Conservation (phyloP, 2,888 invertebrate species). For the Taphrorychus bicolor region DNA sequence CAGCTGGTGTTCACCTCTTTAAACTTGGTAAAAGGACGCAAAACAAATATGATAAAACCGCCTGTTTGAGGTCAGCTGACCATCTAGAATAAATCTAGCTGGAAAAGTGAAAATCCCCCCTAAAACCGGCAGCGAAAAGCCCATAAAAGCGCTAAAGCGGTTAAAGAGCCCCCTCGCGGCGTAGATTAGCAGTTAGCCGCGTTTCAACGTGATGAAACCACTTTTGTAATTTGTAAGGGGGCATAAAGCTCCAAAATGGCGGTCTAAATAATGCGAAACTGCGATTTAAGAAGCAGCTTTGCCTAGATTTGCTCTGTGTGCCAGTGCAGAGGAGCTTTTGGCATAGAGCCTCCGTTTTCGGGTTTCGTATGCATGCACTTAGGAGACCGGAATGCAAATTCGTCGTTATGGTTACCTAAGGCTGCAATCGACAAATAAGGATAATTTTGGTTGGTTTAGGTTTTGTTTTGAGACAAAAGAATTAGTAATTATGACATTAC, state of each 20-base stretch:
- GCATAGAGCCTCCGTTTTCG: constrained; percentile 30
- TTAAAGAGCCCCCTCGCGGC: constrained; percentile 40
- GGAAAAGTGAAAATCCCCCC: neutral
- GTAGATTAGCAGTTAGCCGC: constrained; percentile 42
- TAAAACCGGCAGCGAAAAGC: constrained; percentile 27
- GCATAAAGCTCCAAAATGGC: constrained; percentile 44
- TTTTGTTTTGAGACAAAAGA: no score
- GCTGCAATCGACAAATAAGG: no score
- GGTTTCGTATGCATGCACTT: constrained; percentile 44
- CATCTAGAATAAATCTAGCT: no score
- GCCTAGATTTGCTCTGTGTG: constrained; percentile 26
- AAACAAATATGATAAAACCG: no score
- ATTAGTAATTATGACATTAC: no score
- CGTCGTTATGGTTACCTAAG: constrained; percentile 1
- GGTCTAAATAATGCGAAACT: constrained; percentile 49
- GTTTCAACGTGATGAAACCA: constrained; percentile 45
- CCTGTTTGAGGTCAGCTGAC: no score
- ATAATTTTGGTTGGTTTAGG: no score
- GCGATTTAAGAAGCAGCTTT: constrained; percentile 46
- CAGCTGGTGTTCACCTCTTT: no score
- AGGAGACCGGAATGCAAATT: constrained; percentile 57
- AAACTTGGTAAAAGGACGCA: no score
- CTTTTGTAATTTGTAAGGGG: constrained; percentile 47
- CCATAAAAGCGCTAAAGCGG: constrained; percentile 39
- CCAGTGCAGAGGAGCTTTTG: constrained; percentile 47